Base-by-base conservation (phyloP, 2,888 invertebrate species). In the Drosophila villosipedis region DNA sequence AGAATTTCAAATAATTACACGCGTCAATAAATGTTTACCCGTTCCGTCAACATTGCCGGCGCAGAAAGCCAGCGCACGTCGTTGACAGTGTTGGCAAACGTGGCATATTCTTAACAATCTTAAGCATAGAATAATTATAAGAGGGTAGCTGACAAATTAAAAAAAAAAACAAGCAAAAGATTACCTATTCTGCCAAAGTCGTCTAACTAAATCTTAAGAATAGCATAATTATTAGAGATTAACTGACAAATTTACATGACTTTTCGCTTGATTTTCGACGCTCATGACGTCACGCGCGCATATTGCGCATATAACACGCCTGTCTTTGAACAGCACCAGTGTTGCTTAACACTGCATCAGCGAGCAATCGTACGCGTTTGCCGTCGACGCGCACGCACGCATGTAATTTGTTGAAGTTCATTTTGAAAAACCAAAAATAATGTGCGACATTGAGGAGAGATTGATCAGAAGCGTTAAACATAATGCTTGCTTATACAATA, bases 401-500 rank as follows among this genome's bases (percentile, higher is more conserved):
- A 53, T 53, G 19, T 4, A 61, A 58, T 59, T 41, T 49, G 25
- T 30, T 41, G n/a, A 35, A 33, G 31, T 22, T 9, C 2, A n/a
- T 2, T 33, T 62, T 68, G 3, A 59, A 71, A 59, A 71, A 59
- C 43, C 25, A 22, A 47, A 22, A 25, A 57, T 7, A 30, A 78
- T 78, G 54, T 30, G 3, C 25, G 16, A 73, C 4, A 2, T 4
- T 9, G 83, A 75, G 7, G 9, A n/a, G 0, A 49, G 3, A n/a
- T 33, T 81, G 1, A 80, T 81, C 0, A 19, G 53, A 9, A 43
- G 55, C 14, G 81, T 85, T 2, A 60, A 68, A 19, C 33, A 31
- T 0, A 22, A 86, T n/a, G 43, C 30, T 1, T 76, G 76, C 12
- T 50, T 86, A 30, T 83, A 76, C 22, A 30, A 69, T 19, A 83